Conservation (phyloP, 1,140 invertebrate species). For the Nymphalis io region DNA sequence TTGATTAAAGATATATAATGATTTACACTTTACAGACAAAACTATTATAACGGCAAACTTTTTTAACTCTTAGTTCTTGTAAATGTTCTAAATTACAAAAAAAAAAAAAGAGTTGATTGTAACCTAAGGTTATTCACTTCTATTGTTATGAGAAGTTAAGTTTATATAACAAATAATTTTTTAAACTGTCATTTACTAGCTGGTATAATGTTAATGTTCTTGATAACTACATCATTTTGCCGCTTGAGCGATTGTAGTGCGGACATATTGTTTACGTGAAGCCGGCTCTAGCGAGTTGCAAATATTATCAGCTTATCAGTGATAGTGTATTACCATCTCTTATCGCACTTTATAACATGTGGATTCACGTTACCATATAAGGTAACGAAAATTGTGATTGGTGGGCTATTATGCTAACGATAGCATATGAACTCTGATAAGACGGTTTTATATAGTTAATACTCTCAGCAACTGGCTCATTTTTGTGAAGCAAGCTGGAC, state of each 20-base stretch:
- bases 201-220: neutral
- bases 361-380: constrained; percentile 72
- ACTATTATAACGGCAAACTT: too few relatives aligned
- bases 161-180: neutral
- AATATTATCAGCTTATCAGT: constrained; percentile 43
- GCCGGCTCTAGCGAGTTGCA: constrained; percentile 2
- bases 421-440: constrained; percentile 73
- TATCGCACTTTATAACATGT: constrained; percentile 67
- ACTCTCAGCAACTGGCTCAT: constrained; percentile 60
- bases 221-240: constrained; percentile 10
- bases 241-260: constrained; percentile 16
- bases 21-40: too few relatives aligned
- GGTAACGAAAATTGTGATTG: constrained; percentile 76
- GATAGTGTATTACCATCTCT: constrained; percentile 50
- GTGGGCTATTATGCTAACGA: constrained; percentile 63
- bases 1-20: too few relatives aligned
- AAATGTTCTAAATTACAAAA: neutral
- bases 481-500: constrained; percentile 65
- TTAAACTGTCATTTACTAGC: neutral
- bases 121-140: neutral
- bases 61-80: too few relatives aligned
- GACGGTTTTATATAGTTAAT: constrained; percentile 75
- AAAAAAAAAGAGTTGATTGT: neutral
- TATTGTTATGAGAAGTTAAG: neutral
- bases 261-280: constrained; percentile 1